These are phyloP conservation scores for Leptopilina myrica DNA, from an alignment of 2,888 invertebrate genomes.

Conservation along the genomic window DNA sequence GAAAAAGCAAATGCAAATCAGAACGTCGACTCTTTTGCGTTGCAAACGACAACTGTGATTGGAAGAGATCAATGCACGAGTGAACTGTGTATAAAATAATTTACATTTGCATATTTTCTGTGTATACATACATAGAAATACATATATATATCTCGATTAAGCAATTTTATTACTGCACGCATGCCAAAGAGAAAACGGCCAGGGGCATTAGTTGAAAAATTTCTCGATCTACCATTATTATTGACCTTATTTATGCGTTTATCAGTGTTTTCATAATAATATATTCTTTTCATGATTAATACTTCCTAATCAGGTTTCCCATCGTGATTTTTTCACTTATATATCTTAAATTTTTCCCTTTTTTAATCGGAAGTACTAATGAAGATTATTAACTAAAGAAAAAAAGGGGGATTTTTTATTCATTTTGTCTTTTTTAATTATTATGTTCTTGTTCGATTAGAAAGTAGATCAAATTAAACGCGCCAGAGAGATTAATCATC, in stretches of 20 bases:
- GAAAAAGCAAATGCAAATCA: slow-evolving; percentile 26
- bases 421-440: background rate
- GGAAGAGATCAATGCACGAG: slow-evolving; percentile 24
- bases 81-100: slow-evolving; percentile 22
- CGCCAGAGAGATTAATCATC: slow-evolving; percentile 11
- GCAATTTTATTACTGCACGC: slow-evolving; percentile 24
- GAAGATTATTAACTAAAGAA: background rate
- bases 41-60: slow-evolving; percentile 24
- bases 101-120: slow-evolving; percentile 26
- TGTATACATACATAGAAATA: background rate
- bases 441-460: slow-evolving; percentile 29
- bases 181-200: slow-evolving; percentile 33
- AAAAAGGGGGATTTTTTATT: background rate
- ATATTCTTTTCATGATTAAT: background rate
- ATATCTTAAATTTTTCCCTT: background rate
- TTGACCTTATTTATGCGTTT: slow-evolving; percentile 25
- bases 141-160: slow-evolving; percentile 1
- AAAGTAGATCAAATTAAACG: slow-evolving; percentile 31
- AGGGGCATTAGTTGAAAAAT: slow-evolving; percentile 41
- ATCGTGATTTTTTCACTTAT: background rate
- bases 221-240: slow-evolving; percentile 14
- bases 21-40: background rate
- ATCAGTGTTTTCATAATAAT: background rate
- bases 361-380: background rate
- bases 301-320: background rate